These are phyloP conservation scores for Gobius niger DNA, from an alignment of 2,113 vertebrate species.

Conservation along the genomic window DNA sequence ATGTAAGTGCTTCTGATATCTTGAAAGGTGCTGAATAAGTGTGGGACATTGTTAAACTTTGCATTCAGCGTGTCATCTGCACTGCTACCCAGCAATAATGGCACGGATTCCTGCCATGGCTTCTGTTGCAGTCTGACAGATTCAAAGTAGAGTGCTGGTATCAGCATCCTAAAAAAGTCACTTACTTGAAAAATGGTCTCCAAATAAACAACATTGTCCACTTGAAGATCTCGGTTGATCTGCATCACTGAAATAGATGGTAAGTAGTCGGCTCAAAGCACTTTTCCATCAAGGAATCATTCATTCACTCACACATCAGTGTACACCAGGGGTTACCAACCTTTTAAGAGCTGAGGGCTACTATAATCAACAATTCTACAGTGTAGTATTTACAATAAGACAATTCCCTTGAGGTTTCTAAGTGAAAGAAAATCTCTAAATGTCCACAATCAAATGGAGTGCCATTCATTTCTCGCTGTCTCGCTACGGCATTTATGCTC, in stretches of 20 bases:
- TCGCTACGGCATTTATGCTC: slow-evolving; percentile 44
- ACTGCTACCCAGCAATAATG: neutral
- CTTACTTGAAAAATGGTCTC: neutral
- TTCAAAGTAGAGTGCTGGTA: slow-evolving; percentile 17
- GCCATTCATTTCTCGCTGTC: slow-evolving; percentile 44
- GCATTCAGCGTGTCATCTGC: neutral
- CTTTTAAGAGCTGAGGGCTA: too few species aligned
- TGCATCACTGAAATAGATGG: too few species aligned
- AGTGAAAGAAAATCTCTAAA: slow-evolving; percentile 55
- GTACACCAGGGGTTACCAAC: too few species aligned
- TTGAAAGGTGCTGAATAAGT: too few species aligned
- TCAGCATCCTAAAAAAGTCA: neutral
- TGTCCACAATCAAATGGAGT: slow-evolving; percentile 25
- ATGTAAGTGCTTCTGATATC: too few species aligned
- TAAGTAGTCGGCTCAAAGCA: too few species aligned
- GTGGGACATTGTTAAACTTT: too few species aligned
- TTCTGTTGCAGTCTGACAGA: neutral
- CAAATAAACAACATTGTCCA: neutral
- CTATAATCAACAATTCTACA: slow-evolving; percentile 2
- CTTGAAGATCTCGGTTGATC: too few species aligned
- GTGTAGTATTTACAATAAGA: slow-evolving; percentile 30
- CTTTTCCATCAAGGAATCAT: too few species aligned
- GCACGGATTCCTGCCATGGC: neutral
- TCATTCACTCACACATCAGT: too few species aligned
- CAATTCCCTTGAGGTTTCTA: slow-evolving; percentile 44